Evolutionary conservation across 2,888 invertebrate species (phyloP), one percentile per base, ranked within the genome.

Genomic region (Cheiracanthium punctorium): DNA sequence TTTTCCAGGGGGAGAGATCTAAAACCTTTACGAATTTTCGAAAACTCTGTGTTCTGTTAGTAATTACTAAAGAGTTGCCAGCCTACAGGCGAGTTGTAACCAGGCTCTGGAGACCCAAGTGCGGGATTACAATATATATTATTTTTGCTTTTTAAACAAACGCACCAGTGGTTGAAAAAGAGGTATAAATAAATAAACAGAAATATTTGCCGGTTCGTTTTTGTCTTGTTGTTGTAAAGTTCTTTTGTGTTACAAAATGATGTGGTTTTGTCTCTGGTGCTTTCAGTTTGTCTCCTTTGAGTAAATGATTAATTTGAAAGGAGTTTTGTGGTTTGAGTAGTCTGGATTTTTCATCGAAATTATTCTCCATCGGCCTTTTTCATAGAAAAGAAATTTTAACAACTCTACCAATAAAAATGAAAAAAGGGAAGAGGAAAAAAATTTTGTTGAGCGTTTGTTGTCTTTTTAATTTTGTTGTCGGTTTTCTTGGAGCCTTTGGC

Each of bases 31-130:
- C 79, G 70, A 85, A 74, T 79, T 85, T 85, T 79, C 29, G 58
- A 85, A 80, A 85, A 73, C 79, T 65, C 73, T 72, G 48, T 74
- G 37, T 58, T 29, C n/a, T 24, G 41, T 12, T 37, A 74, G 74
- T 85, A 85, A 79, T 85, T 79, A 85, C 79, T 73, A 85, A 80
- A 77, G 77, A 84, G 79, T 80, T 77, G 69, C 33, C 72, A 69
- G 84, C 84, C 84, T 85, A 85, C 71, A 73, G 84, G 82, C 84
- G 74, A 52, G 79, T 72, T 70, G 79, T 85, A 79, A 85, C 79
- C 74, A 85, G 79, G 17, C 84, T 64, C 84, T 12, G 8, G 84
- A 58, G 84, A 79, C 20, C n/a, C n/a, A 12, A 24, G 30, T 33
- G 24, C 43, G 32, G 82, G 84, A 80, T 84, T 84, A 79, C 77